Conservation (phyloP, 2,888 invertebrate species). For the Nomada ferruginata region DNA sequence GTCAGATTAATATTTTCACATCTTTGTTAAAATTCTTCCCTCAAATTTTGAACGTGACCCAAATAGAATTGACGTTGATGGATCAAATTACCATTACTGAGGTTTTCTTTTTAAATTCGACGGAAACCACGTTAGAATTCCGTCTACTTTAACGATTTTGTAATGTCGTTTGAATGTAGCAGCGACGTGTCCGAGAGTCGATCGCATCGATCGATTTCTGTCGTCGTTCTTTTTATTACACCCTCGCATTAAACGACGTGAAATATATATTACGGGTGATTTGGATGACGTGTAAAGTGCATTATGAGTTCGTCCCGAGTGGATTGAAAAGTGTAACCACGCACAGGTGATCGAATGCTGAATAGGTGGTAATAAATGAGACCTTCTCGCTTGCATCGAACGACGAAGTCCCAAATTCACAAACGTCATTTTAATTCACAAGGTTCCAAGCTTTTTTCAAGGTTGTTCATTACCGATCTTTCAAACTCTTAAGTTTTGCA, state of each 20-base stretch:
- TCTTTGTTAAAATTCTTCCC: slow-evolving; percentile 18
- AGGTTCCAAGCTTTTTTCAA: neutral
- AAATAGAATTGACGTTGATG: slow-evolving; percentile 22
- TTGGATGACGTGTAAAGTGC: neutral
- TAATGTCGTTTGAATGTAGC: slow-evolving; percentile 50
- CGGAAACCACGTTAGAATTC: slow-evolving; percentile 28
- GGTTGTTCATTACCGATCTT: neutral
- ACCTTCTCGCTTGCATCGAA: neutral
- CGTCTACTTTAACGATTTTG: slow-evolving; percentile 49
- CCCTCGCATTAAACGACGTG: neutral
- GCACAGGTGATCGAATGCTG: neutral
- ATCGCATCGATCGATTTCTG: slow-evolving; percentile 5
- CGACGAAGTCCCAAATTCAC: neutral
- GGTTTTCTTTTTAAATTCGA: slow-evolving; percentile 40
- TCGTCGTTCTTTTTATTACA: neutral
- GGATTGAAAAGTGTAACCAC: neutral
- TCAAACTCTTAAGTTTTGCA: neutral
- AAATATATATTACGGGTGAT: neutral
- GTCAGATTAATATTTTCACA: no score
- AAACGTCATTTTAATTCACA: neutral
- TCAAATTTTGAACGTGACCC: slow-evolving; percentile 49
- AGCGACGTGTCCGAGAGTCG: slow-evolving; percentile 10
- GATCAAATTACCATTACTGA: slow-evolving; percentile 33
- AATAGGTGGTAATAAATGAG: neutral
- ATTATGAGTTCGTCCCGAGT: neutral